These are phyloP conservation scores for Pyrrhia umbra DNA, from an alignment of 2,888 invertebrate genomes.

Conservation along the genomic window DNA sequence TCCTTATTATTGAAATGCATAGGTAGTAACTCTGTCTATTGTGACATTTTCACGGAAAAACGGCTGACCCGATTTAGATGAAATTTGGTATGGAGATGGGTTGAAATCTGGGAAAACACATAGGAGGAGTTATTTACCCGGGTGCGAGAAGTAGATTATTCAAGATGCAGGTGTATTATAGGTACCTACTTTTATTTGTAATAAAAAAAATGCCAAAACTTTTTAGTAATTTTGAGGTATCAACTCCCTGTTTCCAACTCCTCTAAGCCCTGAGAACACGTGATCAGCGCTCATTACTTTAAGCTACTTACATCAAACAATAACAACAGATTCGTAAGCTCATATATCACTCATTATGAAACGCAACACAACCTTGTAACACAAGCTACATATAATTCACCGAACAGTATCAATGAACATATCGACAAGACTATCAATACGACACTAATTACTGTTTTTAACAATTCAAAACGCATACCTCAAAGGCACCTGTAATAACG, in stretches of 20 bases:
- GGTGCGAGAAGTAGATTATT: no score
- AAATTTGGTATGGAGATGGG: no score
- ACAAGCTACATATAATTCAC: constrained; percentile 41
- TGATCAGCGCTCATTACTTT: background rate
- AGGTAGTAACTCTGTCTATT: no score
- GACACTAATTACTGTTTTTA: constrained; percentile 70
- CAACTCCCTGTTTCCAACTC: background rate
- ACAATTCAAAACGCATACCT: constrained; percentile 58
- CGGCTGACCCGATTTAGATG: no score
- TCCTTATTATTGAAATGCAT: no score
- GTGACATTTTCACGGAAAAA: no score
- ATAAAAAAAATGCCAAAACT: no score
- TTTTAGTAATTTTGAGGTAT: background rate
- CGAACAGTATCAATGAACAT: constrained; percentile 48
- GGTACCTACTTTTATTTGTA: no score
- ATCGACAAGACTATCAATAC: constrained; percentile 50
- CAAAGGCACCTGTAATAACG: constrained; percentile 61
- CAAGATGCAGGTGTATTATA: no score
- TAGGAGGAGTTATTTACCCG: no score
- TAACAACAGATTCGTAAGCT: constrained; percentile 16
- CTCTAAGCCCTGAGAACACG: background rate
- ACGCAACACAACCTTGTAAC: constrained; percentile 48
- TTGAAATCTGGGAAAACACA: no score
- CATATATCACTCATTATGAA: constrained; percentile 28
- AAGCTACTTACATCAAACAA: background rate